Conservation (phyloP, 1,140 invertebrate genomes). For the Melitaea cinxia region DNA sequence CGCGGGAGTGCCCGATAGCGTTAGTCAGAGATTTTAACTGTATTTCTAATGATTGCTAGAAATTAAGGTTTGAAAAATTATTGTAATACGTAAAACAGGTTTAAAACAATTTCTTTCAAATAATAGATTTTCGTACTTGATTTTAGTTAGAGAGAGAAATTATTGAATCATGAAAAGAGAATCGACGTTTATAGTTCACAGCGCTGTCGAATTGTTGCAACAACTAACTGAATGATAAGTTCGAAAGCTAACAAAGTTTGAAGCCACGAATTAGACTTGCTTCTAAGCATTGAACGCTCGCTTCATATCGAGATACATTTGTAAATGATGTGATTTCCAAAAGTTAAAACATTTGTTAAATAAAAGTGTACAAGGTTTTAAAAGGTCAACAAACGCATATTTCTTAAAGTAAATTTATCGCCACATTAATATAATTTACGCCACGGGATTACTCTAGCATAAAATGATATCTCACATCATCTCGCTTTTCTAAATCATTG, state of each 20-base stretch:
- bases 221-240: slow-evolving; percentile 33
- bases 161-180: slow-evolving; percentile 24
- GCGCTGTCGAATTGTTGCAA: slow-evolving; percentile 43
- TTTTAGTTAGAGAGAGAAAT: slow-evolving; percentile 10
- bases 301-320: neutral
- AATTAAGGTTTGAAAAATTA: too few relatives aligned
- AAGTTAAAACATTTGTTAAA: neutral
- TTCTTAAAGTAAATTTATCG: slow-evolving; percentile 44
- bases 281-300: slow-evolving; percentile 13
- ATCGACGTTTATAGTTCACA: slow-evolving; percentile 33
- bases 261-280: slow-evolving; percentile 34
- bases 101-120: neutral
- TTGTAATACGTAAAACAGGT: neutral
- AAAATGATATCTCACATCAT: slow-evolving; percentile 35
- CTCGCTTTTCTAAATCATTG: slow-evolving; percentile 60
- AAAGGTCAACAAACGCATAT: slow-evolving; percentile 3
- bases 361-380: neutral
- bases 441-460: slow-evolving; percentile 34
- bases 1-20: slow-evolving; percentile 7
- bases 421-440: slow-evolving; percentile 58
- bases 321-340: neutral
- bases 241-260: slow-evolving; percentile 37
- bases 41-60: too few relatives aligned
- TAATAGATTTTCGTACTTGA: too few relatives aligned
- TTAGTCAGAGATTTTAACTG: neutral